phyloP scores from a whole-genome alignment of 2,113 vertebrate species.

The Ranitomeya variabilis region DNA sequence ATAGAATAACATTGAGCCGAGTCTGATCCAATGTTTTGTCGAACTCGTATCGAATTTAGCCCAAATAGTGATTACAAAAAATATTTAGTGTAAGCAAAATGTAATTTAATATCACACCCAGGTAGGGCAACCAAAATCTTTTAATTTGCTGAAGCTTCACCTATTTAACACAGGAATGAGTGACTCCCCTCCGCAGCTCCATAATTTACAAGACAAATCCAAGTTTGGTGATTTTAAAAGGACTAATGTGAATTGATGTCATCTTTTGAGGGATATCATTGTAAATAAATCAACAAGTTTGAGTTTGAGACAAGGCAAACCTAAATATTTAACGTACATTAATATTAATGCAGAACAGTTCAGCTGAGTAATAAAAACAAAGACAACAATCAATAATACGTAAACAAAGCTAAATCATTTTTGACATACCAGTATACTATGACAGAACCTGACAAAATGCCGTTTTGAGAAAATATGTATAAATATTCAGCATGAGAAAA shows the following conservation, averaged over 20 bases:
- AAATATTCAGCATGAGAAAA: neutral
- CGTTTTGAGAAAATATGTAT: neutral
- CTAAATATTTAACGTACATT: constrained; percentile 50
- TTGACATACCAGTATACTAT: neutral
- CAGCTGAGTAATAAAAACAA: constrained; percentile 38
- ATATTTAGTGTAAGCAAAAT: neutral
- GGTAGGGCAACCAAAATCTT: neutral
- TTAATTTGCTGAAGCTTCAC: neutral
- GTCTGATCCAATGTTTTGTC: too few relatives aligned
- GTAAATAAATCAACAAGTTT: constrained; percentile 1
- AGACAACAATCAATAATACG: constrained; percentile 53
- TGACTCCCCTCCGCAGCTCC: neutral
- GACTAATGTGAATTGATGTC: neutral
- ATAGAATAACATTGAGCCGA: too few relatives aligned
- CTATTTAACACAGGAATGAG: neutral
- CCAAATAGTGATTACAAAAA: too few relatives aligned
- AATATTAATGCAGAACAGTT: constrained; percentile 52
- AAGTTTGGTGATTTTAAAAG: neutral
- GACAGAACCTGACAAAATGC: constrained; percentile 23
- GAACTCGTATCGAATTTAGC: too few relatives aligned
- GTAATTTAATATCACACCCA: neutral
- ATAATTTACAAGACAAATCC: neutral
- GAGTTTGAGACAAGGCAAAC: neutral
- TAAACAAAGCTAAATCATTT: constrained; percentile 49
- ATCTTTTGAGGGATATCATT: neutral